Evolutionary conservation across 1,140 invertebrate genomes (phyloP), one percentile per base, ranked within the genome.

Genomic region (Paraescarpia echinospica): DNA sequence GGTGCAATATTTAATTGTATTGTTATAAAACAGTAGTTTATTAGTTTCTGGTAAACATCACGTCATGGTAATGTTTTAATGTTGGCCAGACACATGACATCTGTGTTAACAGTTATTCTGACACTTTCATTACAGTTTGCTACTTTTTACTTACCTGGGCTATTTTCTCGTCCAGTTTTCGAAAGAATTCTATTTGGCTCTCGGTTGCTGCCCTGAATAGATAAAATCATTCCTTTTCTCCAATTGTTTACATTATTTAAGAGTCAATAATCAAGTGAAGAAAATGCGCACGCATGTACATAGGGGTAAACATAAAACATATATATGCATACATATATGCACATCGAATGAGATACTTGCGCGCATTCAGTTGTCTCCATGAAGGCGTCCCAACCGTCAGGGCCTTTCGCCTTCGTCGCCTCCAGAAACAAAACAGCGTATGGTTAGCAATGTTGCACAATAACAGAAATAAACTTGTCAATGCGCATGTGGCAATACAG

Each of bases 111-210:
- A 31, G 90, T 35, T n/a, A 34, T n/a, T 33, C 9, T 35, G 33
- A 91, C 8, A 51, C 48, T 51, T 51, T 18, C 8, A 51, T 9
- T 18, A 51, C 8, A 18, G 27, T 77, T 18, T 77, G 59, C 59
- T 77, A 77, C 59, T 2, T 77, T 31, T 77, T 77, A 77, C 91
- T 41, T 91, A 91, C 91, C 91, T 41, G 91, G 31, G 41, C 91
- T n/a, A 91, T 91, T 91, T 91, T 91, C 59, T 91, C 91, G 59
- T 91, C 91, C 59, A 91, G 59, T 91, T 31, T 48, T 35, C 91
- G 34, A 59, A 91, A 91, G 91, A 91, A 91, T 59, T 91, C 91
- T 35, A 91, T 12, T 59, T 91, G 91, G 59, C 91, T 91, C 41
- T 91, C 12, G 12, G 91, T 48, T 35, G 59, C 33, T 33, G 12